Conservation (phyloP, 2,797 vertebrate species). For the Adrianichthys oophorus region DNA sequence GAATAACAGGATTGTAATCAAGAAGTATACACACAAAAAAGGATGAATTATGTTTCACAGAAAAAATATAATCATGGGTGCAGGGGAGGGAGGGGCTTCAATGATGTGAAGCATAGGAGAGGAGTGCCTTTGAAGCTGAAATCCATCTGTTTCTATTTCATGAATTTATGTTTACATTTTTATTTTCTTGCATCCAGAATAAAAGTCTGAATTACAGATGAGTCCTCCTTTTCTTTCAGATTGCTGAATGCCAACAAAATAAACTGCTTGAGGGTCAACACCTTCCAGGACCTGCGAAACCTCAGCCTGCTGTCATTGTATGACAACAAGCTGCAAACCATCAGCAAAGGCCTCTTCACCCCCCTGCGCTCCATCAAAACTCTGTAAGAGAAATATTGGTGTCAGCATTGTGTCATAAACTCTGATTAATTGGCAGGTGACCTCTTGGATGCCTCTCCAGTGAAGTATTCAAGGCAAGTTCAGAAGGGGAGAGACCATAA, state of each 20-base stretch:
- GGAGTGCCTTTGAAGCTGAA: conserved; percentile 5
- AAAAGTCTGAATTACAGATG: not conserved
- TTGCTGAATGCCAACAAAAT: conserved; percentile 99
- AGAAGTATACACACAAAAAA: too few relatives aligned
- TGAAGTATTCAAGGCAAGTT: not conserved
- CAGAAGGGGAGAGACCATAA: not conserved
- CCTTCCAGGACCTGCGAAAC: conserved; percentile 96
- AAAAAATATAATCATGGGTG: conserved; percentile 28
- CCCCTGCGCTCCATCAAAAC: conserved; percentile 96
- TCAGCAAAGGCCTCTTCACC: conserved; percentile 94
- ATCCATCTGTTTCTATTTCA: conserved; percentile 24
- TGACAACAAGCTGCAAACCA: conserved; percentile 97
- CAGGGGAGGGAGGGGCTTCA: conserved; percentile 8
- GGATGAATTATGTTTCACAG: conserved; percentile 29
- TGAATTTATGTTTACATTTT: conserved; percentile 7
- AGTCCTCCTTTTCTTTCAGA: conserved; percentile 64
- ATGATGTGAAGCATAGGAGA: not conserved
- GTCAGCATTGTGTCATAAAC: not conserved
- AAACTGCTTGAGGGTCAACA: conserved; percentile 95
- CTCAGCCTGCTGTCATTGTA: conserved; percentile 96
- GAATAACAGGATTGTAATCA: too few relatives aligned
- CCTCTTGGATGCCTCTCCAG: not conserved
- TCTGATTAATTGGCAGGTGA: not conserved
- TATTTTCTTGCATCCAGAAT: conserved; percentile 9
- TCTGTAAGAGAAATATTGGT: conserved; percentile 81